These are phyloP conservation scores for Cantharis nigra DNA, from an alignment of 2,888 invertebrate species.

Conservation along the genomic window DNA sequence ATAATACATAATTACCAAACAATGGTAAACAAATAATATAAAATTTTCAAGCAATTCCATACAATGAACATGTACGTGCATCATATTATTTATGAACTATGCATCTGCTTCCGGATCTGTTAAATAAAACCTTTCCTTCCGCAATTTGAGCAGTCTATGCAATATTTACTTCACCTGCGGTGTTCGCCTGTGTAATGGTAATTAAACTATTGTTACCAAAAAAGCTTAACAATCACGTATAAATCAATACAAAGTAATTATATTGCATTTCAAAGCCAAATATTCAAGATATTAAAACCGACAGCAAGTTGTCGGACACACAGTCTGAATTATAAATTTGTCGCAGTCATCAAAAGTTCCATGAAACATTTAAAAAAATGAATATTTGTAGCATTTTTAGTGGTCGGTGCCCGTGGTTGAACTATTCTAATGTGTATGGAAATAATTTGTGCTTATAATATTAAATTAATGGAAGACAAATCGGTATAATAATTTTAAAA, in stretches of 20 bases:
- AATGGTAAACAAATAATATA: background rate
- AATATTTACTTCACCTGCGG: background rate
- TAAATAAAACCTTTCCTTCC: background rate
- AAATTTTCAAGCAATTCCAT: background rate
- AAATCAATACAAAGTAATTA: background rate
- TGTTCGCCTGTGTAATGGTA: background rate
- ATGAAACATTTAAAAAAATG: background rate
- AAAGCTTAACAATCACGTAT: background rate
- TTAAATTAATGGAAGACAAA: background rate
- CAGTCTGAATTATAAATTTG: no score
- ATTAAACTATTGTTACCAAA: background rate
- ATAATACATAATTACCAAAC: background rate
- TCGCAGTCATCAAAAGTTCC: background rate
- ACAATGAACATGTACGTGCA: background rate
- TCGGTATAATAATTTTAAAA: background rate
- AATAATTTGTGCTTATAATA: background rate
- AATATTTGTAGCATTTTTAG: background rate
- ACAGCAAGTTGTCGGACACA: no score
- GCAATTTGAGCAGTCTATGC: background rate
- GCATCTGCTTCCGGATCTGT: background rate
- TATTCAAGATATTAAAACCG: no score
- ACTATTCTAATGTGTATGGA: no score
- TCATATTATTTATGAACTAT: background rate
- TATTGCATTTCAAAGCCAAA: background rate
- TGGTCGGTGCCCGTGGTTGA: no score